Evolutionary conservation across 2,888 invertebrate species (phyloP), one percentile per base, ranked within the genome.

Genomic region (Agonopterix subpropinquella): DNA sequence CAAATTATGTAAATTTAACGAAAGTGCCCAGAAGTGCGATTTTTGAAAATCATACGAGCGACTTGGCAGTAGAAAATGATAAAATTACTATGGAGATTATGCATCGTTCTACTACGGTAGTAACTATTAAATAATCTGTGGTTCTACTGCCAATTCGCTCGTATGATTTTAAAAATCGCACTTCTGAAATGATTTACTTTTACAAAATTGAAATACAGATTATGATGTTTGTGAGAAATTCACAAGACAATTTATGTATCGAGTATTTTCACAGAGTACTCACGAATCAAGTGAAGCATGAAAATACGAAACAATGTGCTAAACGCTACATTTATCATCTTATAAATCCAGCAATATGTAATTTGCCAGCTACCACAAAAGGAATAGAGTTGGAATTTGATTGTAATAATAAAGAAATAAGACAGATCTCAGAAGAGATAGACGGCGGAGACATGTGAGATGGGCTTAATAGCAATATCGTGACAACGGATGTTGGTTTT

Each of bases 241-340:
- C 18, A 37, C 11, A 35, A 43, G 11, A 41, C n/a, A 47, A 42
- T 47, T 43, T 28, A 28, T 28, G 28, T 5, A 28, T 28, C 28
- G 35, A 18, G 9, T 15, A 41, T 42, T 48, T 48, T 45, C 45
- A 28, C 45, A 45, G 13, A 47, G 10, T 28, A 28, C 28, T 42
- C 49, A 50, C 50, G 50, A 50, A 37, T 15, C 13, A 45, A 50
- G 41, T 50, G 44, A 47, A 43, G 47, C 50, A 36, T 50, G 50
- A 44, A 46, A 45, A 36, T 10, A 11, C 13, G n/a, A 42, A 47
- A 49, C 37, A 28, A 47, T 11, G 50, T 44, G 47, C 41, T 47
- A 47, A 50, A 50, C 47, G 49, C 9, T 18, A 41, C 47, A 45
- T 11, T 46, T 50, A 50, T 43, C 49, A 43, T 39, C 41, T 11